Base-by-base conservation (phyloP, 2,888 invertebrate genomes). In the Polyommatus iphigenia region DNA sequence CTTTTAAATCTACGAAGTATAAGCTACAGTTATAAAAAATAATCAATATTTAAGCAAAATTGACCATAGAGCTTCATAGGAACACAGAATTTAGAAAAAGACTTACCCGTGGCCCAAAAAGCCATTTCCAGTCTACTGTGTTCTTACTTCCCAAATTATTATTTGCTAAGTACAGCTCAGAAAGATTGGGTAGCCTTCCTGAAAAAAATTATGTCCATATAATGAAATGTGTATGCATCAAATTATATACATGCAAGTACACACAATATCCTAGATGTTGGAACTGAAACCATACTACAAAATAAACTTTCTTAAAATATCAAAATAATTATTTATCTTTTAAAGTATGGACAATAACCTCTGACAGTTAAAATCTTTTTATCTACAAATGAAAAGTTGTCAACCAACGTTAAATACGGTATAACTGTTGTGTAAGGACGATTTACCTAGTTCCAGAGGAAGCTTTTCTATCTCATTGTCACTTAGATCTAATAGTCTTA, bases 381-480 rank as follows among this genome's bases (percentile, higher is more conserved):
- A 36, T 36, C 7, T 36, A 36, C 36, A 36, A 36, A 36, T 8
- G 7, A 7, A 36, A 36, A 36, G 36, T 36, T 36, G 36, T 8
- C 1, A 36, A 36, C 8, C 7, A 36, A 36, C 36, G 7, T 36
- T 7, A 5, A 20, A n/a, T 57, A n/a, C n/a, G n/a, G n/a, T n/a
- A 57, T 59, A 59, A 54, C 4, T 20, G 8, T 67, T 24, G 62
- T 67, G 13, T 24, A 59, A 59, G 24, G 3, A 67, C 78, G 71
- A 79, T 85, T 92, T 90, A 83, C 96, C 96, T 81, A 98, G 87
- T 85, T 96, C 97, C 20, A 93, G 90, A 1, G 98, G 98, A 76
- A 98, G 89, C 84, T 92, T 95, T 80, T 95, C 95, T 76, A 98
- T 95, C 80, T 94, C 94, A 93, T 98, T 98, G 79, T 96, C 91